These are phyloP conservation scores for Monomorium pharaonis DNA, from an alignment of 1,140 invertebrate species.

Conservation along the genomic window DNA sequence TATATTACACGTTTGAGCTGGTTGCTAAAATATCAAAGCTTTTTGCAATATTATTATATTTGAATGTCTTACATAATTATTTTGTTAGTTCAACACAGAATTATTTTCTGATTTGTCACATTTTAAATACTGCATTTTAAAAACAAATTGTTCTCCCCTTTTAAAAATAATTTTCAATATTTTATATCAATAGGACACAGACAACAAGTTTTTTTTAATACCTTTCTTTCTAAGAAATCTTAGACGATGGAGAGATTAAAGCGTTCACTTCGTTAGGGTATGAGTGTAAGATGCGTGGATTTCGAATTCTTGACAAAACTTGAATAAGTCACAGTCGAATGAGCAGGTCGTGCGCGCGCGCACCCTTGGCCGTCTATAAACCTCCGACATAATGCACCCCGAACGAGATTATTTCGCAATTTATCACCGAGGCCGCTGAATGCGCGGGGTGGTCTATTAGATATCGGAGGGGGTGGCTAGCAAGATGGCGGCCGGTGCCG, in stretches of 20 bases:
- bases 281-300: not conserved
- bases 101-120: no score
- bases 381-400: conserved; percentile 48
- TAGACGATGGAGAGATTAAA: not conserved
- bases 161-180: no score
- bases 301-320: conserved; percentile 44
- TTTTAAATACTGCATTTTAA: no score
- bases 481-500: conserved; percentile 46
- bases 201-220: not conserved
- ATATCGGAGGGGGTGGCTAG: conserved; percentile 45
- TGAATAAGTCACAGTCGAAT: conserved; percentile 42
- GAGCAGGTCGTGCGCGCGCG: conserved; percentile 13
- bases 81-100: no score
- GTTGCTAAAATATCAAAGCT: no score
- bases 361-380: conserved; percentile 37
- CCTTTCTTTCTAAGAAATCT: no score
- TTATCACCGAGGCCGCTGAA: conserved; percentile 52
- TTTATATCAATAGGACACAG: no score
- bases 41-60: no score
- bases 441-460: conserved; percentile 54
- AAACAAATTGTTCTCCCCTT: no score
- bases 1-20: no score
- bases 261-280: not conserved
- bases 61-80: no score
- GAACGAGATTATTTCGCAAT: conserved; percentile 60